Evolutionary conservation across 1,140 invertebrate genomes (phyloP).

Genomic region (Zaprionus lachaisei): DNA sequence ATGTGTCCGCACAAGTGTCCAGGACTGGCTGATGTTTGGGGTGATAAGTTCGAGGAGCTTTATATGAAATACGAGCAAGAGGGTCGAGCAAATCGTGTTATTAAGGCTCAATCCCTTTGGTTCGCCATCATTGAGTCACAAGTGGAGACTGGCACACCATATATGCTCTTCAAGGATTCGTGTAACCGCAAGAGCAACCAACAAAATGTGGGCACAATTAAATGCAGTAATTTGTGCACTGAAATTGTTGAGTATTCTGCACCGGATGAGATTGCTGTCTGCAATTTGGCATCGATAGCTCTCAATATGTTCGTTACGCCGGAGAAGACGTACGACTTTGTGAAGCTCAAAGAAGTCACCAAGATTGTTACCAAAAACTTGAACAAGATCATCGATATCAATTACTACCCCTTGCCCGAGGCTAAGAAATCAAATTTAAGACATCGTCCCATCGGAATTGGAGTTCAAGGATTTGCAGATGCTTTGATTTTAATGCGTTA

Average conservation of each 20-base stretch:
- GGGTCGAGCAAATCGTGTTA: slow-evolving; percentile 89
- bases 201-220: slow-evolving; percentile 99
- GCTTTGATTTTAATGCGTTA: slow-evolving; percentile 97
- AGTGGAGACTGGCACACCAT: slow-evolving; percentile 99
- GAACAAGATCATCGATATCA: slow-evolving; percentile 99
- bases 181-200: slow-evolving; percentile 99
- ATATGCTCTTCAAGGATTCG: slow-evolving; percentile 99
- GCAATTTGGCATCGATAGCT: slow-evolving; percentile 99
- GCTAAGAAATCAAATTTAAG: slow-evolving; percentile 94
- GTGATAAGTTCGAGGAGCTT: slow-evolving; percentile 96
- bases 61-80: slow-evolving; percentile 96
- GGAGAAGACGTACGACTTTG: slow-evolving; percentile 93
- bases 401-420: slow-evolving; percentile 97
- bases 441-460: slow-evolving; percentile 98
- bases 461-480: slow-evolving; percentile 98
- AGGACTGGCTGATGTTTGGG: slow-evolving; percentile 96
- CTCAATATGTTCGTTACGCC: slow-evolving; percentile 97
- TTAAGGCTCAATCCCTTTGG: slow-evolving; percentile 96
- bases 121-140: slow-evolving; percentile 97
- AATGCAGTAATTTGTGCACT: slow-evolving; percentile 99
- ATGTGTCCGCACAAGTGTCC: slow-evolving; percentile 99
- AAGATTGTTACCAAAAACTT: slow-evolving; percentile 96
- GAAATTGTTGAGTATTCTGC: slow-evolving; percentile 98
- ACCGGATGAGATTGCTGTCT: slow-evolving; percentile 97
- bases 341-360: slow-evolving; percentile 93